phyloP scores from a whole-genome alignment of 1,140 invertebrate species.

The Drosophila triauraria region DNA sequence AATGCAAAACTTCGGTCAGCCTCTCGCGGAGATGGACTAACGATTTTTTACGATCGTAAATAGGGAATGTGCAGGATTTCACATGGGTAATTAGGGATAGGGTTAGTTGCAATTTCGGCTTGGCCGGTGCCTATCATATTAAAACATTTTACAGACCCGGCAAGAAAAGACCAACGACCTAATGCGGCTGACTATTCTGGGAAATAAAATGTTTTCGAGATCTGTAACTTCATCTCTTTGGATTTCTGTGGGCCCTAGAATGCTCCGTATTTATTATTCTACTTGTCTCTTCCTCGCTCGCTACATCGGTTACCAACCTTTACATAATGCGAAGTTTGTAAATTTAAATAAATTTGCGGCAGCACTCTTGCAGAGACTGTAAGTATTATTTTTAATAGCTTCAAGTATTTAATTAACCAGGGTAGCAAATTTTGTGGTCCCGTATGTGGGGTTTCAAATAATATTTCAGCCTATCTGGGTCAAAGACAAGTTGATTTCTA shows the following conservation, averaged over 20 bases:
- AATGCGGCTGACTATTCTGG: constrained; percentile 1
- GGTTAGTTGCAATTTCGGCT: not conserved
- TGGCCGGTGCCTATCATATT: not conserved
- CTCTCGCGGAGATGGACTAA: constrained; percentile 6
- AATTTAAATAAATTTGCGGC: not conserved
- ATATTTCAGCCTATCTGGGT: not conserved
- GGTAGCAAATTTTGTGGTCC: not conserved
- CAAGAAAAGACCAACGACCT: not conserved
- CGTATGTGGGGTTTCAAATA: constrained; percentile 2
- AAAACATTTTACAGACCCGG: not conserved
- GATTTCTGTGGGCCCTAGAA: constrained; percentile 2
- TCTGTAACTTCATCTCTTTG: not conserved
- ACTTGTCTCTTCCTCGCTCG: not conserved
- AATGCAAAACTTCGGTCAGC: not conserved
- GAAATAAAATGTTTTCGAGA: not conserved
- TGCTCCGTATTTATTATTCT: not conserved
- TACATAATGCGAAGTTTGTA: constrained; percentile 1
- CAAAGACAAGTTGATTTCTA: constrained; percentile 37
- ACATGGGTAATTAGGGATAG: not conserved
- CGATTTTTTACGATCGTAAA: constrained; percentile 2
- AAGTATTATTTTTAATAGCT: not conserved
- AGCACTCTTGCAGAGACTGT: not conserved
- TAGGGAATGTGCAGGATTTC: not conserved
- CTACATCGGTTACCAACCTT: not conserved
- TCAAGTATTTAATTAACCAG: not conserved